phyloP scores from a whole-genome alignment of 2,888 invertebrate species.

The Allygus modestus region DNA sequence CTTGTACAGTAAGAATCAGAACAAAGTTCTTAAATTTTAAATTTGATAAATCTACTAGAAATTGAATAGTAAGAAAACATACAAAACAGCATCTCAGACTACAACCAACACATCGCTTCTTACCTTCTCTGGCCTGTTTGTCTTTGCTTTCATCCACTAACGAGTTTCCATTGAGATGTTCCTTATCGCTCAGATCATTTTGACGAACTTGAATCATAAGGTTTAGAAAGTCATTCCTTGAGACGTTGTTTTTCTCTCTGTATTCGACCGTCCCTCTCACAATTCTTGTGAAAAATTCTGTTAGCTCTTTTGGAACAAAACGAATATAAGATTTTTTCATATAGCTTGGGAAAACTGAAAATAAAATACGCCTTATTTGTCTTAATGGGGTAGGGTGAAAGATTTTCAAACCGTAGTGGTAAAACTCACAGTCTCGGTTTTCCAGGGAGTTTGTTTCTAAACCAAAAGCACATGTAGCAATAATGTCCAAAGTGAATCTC shows the following conservation, averaged over 20 bases:
- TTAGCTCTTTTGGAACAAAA: neutral
- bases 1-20: too few relatives aligned
- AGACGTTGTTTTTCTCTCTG: conserved; percentile 51
- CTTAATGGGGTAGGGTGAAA: neutral
- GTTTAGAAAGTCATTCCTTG: conserved; percentile 46
- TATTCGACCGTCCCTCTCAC: conserved; percentile 46
- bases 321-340: conserved; percentile 5
- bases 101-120: neutral
- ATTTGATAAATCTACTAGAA: too few relatives aligned
- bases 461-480: conserved; percentile 79
- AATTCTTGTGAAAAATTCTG: conserved; percentile 32
- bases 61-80: too few relatives aligned
- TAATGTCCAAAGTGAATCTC: conserved; percentile 78
- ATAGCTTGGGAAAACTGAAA: neutral
- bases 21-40: too few relatives aligned
- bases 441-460: conserved; percentile 77
- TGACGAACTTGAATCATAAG: conserved; percentile 26
- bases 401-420: conserved; percentile 17
- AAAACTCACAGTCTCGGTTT: conserved; percentile 76
- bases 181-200: conserved; percentile 20
- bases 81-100: too few relatives aligned
- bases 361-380: neutral
- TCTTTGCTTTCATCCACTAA: neutral
- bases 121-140: neutral
- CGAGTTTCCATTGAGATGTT: conserved; percentile 23